A percentile compares a stretch with the other conserved stretches of the same genome.
Conservation (phyloP, 2,888 invertebrate species). For the Abrostola triplasia region DNA sequence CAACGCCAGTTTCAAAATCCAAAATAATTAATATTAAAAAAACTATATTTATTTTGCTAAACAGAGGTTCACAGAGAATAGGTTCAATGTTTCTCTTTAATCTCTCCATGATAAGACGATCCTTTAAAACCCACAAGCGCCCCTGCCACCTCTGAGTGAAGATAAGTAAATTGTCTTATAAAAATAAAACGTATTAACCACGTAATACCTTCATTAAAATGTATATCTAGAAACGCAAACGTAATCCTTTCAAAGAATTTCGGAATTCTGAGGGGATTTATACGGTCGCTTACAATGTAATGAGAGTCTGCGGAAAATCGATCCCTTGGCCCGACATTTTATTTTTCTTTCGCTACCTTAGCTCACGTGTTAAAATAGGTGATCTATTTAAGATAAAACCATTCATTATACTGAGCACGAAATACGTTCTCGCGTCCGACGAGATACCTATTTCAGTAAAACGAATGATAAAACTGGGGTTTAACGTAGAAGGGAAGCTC, state of each 20-base stretch:
- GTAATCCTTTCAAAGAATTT: constrained; percentile 50
- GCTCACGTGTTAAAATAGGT: constrained; percentile 54
- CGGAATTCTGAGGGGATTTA: constrained; percentile 49
- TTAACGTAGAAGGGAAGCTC: constrained; percentile 65
- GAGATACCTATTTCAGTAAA: constrained; percentile 54
- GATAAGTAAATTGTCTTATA: constrained; percentile 5
- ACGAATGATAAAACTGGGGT: constrained; percentile 66
- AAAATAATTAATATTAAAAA: too few relatives aligned
- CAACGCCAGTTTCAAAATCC: too few relatives aligned
- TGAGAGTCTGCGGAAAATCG: constrained; percentile 50
- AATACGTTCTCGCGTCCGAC: constrained; percentile 52
- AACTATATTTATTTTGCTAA: too few relatives aligned
- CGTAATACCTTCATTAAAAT: constrained; percentile 36
- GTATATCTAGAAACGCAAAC: constrained; percentile 29
- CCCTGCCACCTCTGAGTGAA: background rate
- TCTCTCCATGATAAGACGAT: too few relatives aligned
- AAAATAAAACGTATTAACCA: constrained; percentile 21
- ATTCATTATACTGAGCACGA: constrained; percentile 55
- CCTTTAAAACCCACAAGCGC: background rate
- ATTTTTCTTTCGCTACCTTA: constrained; percentile 43
- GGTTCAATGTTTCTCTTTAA: too few relatives aligned
- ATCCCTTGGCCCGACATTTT: constrained; percentile 49
- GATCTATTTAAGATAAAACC: constrained; percentile 60
- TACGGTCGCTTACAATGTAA: constrained; percentile 50
- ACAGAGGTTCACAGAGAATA: too few relatives aligned